Evolutionary conservation across 1,140 invertebrate genomes (phyloP).

Genomic region (Anadara kagoshimensis): DNA sequence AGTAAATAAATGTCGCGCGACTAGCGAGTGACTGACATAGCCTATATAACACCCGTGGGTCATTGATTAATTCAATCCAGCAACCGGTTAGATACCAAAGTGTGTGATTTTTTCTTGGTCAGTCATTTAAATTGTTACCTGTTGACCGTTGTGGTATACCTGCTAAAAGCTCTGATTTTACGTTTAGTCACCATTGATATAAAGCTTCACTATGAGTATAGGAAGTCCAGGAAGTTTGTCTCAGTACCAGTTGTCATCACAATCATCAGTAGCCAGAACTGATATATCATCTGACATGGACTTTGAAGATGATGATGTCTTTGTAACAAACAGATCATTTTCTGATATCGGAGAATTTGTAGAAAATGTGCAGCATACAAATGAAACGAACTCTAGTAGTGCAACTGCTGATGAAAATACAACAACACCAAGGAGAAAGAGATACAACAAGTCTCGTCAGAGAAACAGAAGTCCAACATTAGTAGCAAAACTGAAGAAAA

Average conservation of each 20-base stretch:
- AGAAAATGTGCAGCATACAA: neutral
- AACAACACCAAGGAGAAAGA: slow-evolving; percentile 57
- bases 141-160: too few species aligned
- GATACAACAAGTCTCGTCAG: slow-evolving; percentile 66
- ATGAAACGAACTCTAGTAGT: slow-evolving; percentile 4
- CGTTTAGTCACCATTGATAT: too few species aligned
- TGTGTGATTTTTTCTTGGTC: too few species aligned
- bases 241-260: slow-evolving; percentile 19
- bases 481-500: slow-evolving; percentile 78
- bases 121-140: too few species aligned
- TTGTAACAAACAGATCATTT: neutral
- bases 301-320: slow-evolving; percentile 27
- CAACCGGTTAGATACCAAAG: too few species aligned
- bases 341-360: neutral
- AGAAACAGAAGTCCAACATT: slow-evolving; percentile 58
- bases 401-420: neutral
- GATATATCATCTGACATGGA: slow-evolving; percentile 26
- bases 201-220: too few species aligned
- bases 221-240: neutral
- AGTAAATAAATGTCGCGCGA: slow-evolving; percentile 26
- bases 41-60: slow-evolving; percentile 35
- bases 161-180: too few species aligned
- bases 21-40: slow-evolving; percentile 19
- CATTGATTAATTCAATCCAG: neutral
- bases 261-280: slow-evolving; percentile 23